These are phyloP conservation scores for Abrostola tripartita DNA, from an alignment of 2,888 invertebrate species.

Conservation along the genomic window DNA sequence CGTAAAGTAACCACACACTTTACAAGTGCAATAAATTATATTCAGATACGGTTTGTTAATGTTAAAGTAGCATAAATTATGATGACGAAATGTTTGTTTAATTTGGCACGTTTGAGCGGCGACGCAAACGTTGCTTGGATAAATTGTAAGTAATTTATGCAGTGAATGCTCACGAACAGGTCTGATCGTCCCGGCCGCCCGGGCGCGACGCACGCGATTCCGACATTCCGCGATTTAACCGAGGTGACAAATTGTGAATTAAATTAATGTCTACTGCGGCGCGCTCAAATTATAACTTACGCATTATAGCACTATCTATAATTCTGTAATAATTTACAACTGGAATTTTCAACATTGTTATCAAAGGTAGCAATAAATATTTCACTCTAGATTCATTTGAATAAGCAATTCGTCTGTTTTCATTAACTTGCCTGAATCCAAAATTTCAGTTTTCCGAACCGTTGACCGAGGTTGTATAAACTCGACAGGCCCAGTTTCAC, in stretches of 20 bases:
- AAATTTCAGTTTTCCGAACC: slow-evolving; percentile 41
- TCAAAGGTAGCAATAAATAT: slow-evolving; percentile 32
- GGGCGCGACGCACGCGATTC: slow-evolving; percentile 75
- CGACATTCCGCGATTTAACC: slow-evolving; percentile 79
- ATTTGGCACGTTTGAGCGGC: slow-evolving; percentile 73
- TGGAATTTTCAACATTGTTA: slow-evolving; percentile 28
- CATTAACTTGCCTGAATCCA: slow-evolving; percentile 37
- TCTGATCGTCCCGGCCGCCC: slow-evolving; percentile 67
- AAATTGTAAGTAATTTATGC: slow-evolving; percentile 81
- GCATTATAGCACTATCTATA: slow-evolving; percentile 62
- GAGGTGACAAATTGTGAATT: slow-evolving; percentile 85
- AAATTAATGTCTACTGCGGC: slow-evolving; percentile 81
- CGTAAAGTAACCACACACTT: slow-evolving; percentile 40
- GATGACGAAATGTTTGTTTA: slow-evolving; percentile 75
- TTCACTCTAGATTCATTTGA: slow-evolving; percentile 45
- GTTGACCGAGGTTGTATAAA: slow-evolving; percentile 47
- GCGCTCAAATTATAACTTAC: slow-evolving; percentile 74
- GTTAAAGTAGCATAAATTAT: slow-evolving; percentile 65
- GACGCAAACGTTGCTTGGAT: slow-evolving; percentile 70
- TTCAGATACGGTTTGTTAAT: slow-evolving; percentile 56
- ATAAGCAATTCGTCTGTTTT: slow-evolving; percentile 48
- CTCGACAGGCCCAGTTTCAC: slow-evolving; percentile 39
- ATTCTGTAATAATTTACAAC: slow-evolving; percentile 40
- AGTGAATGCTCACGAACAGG: slow-evolving; percentile 76
- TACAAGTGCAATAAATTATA: slow-evolving; percentile 54